Evolutionary conservation across 2,113 vertebrate species (phyloP).

Genomic region (Emydura subglobosa): DNA sequence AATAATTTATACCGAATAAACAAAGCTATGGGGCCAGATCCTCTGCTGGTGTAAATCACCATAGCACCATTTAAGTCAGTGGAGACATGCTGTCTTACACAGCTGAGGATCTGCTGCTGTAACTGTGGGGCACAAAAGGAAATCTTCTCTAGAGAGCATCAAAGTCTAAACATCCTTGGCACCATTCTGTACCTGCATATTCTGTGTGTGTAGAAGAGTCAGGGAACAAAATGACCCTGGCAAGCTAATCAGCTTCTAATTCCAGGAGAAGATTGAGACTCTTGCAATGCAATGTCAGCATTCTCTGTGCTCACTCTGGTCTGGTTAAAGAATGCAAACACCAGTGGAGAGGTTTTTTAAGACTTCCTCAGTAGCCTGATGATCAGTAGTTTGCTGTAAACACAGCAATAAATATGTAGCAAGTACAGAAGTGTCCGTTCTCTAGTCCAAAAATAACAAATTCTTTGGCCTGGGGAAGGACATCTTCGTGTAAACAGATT

Average conservation of each 20-base stretch:
- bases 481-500: neutral
- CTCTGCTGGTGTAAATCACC: neutral
- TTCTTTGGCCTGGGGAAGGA: neutral
- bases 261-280: neutral
- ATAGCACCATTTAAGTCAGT: neutral
- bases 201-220: neutral
- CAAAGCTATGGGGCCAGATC: neutral
- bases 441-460: neutral
- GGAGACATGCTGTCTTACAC: neutral
- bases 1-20: constrained; percentile 38
- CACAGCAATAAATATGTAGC: fast-evolving
- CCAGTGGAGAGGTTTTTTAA: neutral
- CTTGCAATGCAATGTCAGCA: neutral
- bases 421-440: neutral
- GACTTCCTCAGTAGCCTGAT: neutral
- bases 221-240: neutral
- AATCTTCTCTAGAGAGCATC: neutral
- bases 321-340: neutral
- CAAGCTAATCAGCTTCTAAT: neutral
- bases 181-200: neutral
- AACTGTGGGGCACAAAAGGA: neutral
- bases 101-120: neutral
- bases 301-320: neutral
- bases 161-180: fast-evolving
- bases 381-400: neutral